Percentiles rank a stretch among this genome's conserved stretches.
Evolutionary conservation across 1,140 invertebrate species (phyloP).

Genomic region (Cyclina sinensis): DNA sequence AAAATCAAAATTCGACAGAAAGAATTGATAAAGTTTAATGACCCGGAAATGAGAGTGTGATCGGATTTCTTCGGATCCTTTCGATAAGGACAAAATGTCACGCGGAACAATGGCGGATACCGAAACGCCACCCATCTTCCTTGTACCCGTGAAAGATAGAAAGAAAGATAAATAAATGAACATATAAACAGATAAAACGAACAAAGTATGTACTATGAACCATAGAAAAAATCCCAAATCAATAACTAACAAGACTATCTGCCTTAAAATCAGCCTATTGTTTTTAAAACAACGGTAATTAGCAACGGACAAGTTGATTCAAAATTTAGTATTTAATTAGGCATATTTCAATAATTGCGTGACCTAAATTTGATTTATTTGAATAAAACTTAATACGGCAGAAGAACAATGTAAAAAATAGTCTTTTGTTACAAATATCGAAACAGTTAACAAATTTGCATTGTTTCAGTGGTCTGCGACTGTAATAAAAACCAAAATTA

Average conservation of each 20-base stretch:
- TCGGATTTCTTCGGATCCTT: conserved; percentile 31
- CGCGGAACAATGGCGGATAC: neutral
- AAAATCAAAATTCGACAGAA: neutral
- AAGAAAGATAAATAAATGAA: conserved; percentile 21
- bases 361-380: conserved; percentile 36
- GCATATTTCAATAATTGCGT: neutral
- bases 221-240: conserved; percentile 23
- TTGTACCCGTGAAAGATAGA: conserved; percentile 33
- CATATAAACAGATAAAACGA: neutral
- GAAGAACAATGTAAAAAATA: conserved; percentile 17
- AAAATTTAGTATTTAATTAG: conserved; percentile 29
- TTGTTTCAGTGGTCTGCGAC: neutral
- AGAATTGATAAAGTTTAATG: conserved; percentile 17
- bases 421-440: conserved; percentile 29
- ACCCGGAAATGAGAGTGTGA: conserved; percentile 35
- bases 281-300: conserved; percentile 14
- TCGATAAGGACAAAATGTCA: conserved; percentile 22
- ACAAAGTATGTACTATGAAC: conserved; percentile 23
- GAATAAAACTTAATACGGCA: neutral
- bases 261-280: neutral
- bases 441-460: conserved; percentile 39
- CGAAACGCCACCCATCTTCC: conserved; percentile 29
- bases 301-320: conserved; percentile 31
- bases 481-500: conserved; percentile 29
- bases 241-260: neutral